Evolutionary conservation across 2,797 vertebrate genomes (phyloP).

Genomic region (Acanthiza pusilla): DNA sequence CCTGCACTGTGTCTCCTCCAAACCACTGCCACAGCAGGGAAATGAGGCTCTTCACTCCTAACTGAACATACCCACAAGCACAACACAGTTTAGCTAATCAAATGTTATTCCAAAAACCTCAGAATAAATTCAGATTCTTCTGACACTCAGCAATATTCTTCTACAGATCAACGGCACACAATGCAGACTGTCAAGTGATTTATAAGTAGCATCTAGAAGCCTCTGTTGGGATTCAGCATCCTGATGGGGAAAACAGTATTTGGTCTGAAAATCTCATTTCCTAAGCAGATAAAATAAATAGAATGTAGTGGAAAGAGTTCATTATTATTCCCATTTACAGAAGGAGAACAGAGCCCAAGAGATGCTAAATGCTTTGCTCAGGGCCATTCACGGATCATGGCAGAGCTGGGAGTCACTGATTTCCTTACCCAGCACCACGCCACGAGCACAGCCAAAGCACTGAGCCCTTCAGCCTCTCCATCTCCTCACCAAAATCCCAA

Average conservation of each 20-base stretch:
- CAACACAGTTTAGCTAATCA: neutral
- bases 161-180: neutral
- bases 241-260: neutral
- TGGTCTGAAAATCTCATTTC: conserved; percentile 4
- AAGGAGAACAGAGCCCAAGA: neutral
- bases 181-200: neutral
- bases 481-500: neutral
- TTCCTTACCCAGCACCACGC: neutral
- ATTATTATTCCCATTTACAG: neutral
- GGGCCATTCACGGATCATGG: neutral
- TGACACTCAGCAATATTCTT: neutral
- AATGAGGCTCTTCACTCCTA: neutral
- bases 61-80: neutral
- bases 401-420: neutral
- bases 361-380: neutral
- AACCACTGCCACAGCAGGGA: neutral
- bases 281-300: neutral
- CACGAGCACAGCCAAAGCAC: neutral
- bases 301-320: neutral
- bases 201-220: neutral
- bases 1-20: neutral
- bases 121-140: neutral
- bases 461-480: neutral
- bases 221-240: neutral
- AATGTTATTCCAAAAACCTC: neutral